phyloP scores from a whole-genome alignment of 2,888 invertebrate genomes.

The Entomobrya multifasciata region DNA sequence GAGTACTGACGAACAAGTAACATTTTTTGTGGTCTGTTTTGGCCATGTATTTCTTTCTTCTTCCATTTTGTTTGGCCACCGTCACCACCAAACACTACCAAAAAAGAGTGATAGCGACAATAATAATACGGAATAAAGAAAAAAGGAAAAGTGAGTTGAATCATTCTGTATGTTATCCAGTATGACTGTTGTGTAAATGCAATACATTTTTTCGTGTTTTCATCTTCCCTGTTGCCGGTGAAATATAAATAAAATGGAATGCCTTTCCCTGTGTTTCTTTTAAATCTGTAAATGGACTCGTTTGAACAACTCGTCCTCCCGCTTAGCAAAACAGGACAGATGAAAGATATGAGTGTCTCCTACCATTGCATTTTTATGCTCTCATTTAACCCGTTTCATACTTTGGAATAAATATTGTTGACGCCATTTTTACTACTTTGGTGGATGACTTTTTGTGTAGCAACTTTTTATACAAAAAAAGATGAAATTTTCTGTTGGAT shows the following conservation, averaged over 20 bases:
- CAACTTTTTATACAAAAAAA: not conserved
- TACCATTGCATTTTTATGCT: slow-evolving; percentile 80
- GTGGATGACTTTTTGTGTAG: not conserved
- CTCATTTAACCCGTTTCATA: slow-evolving; percentile 79
- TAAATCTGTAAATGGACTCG: slow-evolving; percentile 59
- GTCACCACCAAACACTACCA: slow-evolving; percentile 27
- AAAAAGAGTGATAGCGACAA: slow-evolving; percentile 17
- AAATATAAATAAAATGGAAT: slow-evolving; percentile 36
- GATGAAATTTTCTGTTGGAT: slow-evolving; percentile 6
- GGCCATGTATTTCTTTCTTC: not conserved
- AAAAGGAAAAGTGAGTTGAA: slow-evolving; percentile 29
- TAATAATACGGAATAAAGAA: slow-evolving; percentile 32
- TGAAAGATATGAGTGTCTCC: slow-evolving; percentile 71
- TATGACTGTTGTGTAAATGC: slow-evolving; percentile 39
- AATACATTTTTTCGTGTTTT: slow-evolving; percentile 23
- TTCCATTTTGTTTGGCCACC: slow-evolving; percentile 38
- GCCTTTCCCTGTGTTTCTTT: slow-evolving; percentile 45
- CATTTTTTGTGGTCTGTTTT: slow-evolving; percentile 57
- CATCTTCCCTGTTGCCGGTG: slow-evolving; percentile 41
- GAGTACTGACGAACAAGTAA: slow-evolving; percentile 8
- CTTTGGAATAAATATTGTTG: slow-evolving; percentile 79
- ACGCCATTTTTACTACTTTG: slow-evolving; percentile 78
- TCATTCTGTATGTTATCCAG: too few species aligned
- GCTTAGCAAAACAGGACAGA: slow-evolving; percentile 59
- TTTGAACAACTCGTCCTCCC: not conserved